Conservation (phyloP, 2,888 invertebrate genomes). For the Drosophila mimetica region DNA sequence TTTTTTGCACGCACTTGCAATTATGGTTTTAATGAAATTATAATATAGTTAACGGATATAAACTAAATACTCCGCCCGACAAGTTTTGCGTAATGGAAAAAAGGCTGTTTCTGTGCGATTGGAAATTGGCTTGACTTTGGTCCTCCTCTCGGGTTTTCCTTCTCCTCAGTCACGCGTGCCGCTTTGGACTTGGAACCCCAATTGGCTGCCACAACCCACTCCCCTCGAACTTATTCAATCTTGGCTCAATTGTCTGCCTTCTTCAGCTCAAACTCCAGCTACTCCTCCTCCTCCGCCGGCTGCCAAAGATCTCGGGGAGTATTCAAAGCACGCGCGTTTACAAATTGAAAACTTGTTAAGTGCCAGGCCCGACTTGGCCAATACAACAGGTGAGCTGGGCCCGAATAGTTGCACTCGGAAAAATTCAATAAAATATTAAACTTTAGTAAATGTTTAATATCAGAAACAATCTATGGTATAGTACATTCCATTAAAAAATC, state of each 20-base stretch:
- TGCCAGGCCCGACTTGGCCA: constrained; percentile 43
- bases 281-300: constrained; percentile 25
- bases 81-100: constrained; percentile 30
- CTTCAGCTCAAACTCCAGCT: constrained; percentile 21
- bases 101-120: constrained; percentile 16
- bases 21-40: constrained; percentile 5
- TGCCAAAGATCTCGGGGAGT: constrained; percentile 46
- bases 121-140: constrained; percentile 22
- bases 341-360: constrained; percentile 81
- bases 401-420: constrained; percentile 14
- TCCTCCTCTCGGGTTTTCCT: constrained; percentile 7
- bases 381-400: constrained; percentile 63
- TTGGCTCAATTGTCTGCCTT: constrained; percentile 51
- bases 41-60: constrained; percentile 17
- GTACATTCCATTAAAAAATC: too few relatives aligned
- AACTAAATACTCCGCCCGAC: constrained; percentile 16
- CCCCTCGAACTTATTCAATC: constrained; percentile 29
- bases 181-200: constrained; percentile 37
- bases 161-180: constrained; percentile 34
- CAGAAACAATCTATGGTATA: too few relatives aligned
- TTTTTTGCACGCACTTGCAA: background rate
- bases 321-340: constrained; percentile 80
- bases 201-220: constrained; percentile 9
- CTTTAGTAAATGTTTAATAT: too few relatives aligned
- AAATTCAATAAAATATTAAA: background rate